Percentiles rank a stretch among this genome's conserved stretches.
phyloP scores from a whole-genome alignment of 2,113 vertebrate genomes.

The Corythaixoides concolor region DNA sequence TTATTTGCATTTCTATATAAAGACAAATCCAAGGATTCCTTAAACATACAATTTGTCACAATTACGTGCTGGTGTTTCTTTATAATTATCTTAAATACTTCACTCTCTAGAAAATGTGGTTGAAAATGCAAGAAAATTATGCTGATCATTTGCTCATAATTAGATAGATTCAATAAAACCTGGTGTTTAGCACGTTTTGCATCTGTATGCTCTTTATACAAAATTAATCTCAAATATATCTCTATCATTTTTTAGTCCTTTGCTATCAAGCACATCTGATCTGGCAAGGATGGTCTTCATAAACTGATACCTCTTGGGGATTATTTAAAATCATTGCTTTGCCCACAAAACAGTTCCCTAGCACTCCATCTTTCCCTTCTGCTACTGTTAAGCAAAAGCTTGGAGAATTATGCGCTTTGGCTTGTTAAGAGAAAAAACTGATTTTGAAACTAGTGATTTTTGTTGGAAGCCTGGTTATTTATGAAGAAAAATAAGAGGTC shows the following conservation, averaged over 20 bases:
- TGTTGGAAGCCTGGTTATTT: neutral
- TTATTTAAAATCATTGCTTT: neutral
- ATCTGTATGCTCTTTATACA: neutral
- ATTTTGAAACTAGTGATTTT: neutral
- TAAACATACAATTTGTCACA: neutral
- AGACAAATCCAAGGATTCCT: neutral
- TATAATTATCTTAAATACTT: slow-evolving; percentile 38
- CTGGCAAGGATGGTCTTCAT: neutral
- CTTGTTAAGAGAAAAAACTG: neutral
- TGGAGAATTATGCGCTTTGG: neutral
- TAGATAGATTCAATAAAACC: slow-evolving; percentile 49
- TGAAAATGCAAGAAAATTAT: slow-evolving; percentile 42
- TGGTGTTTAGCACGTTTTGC: slow-evolving; percentile 13
- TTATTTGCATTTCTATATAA: neutral
- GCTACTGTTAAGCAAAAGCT: neutral
- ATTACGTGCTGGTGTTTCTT: slow-evolving; percentile 18
- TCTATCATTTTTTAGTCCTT: neutral
- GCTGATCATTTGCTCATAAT: slow-evolving; percentile 36
- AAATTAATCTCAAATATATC: slow-evolving; percentile 16
- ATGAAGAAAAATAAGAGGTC: neutral
- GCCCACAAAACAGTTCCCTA: neutral
- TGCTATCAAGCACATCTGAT: neutral
- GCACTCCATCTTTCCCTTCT: neutral
- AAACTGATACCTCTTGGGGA: neutral
- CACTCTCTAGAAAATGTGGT: slow-evolving; percentile 4